These are phyloP conservation scores for Epinephelus lanceolatus DNA, from an alignment of 2,113 vertebrate species.

Conservation along the genomic window DNA sequence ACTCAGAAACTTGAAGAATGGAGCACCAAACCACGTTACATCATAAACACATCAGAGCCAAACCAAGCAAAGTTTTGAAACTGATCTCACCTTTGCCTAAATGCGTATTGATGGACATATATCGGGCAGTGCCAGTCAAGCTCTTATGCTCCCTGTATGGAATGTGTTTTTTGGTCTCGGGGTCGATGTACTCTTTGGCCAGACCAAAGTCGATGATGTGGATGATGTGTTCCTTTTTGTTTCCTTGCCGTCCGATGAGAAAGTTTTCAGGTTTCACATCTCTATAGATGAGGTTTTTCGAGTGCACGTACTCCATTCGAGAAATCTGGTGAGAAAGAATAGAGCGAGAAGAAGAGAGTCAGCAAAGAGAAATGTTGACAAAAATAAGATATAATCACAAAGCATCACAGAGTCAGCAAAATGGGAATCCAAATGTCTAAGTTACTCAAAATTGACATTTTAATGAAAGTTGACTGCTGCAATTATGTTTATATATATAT, in stretches of 20 bases:
- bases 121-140: constrained; percentile 96
- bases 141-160: constrained; percentile 99
- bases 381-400: neutral
- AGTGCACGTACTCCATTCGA: constrained; percentile 99
- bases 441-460: neutral
- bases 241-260: constrained; percentile 97
- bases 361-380: neutral
- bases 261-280: constrained; percentile 99
- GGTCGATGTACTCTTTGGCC: constrained; percentile 99
- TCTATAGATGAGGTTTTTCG: constrained; percentile 99
- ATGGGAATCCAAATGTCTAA: neutral
- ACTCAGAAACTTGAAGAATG: constrained; percentile 24
- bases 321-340: constrained; percentile 88
- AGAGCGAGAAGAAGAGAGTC: neutral
- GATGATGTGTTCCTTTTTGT: constrained; percentile 97
- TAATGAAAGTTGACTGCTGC: neutral
- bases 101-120: constrained; percentile 99
- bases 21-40: neutral
- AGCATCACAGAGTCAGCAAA: neutral
- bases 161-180: constrained; percentile 99
- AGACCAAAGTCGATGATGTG: constrained; percentile 99
- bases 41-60: neutral
- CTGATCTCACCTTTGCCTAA: constrained; percentile 95
- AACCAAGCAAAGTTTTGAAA: neutral
- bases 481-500: too few species aligned